A percentile compares a stretch with the other conserved stretches of the same genome.
phyloP scores from a whole-genome alignment of 2,888 invertebrate genomes.

The Iselma pallidipennis region DNA sequence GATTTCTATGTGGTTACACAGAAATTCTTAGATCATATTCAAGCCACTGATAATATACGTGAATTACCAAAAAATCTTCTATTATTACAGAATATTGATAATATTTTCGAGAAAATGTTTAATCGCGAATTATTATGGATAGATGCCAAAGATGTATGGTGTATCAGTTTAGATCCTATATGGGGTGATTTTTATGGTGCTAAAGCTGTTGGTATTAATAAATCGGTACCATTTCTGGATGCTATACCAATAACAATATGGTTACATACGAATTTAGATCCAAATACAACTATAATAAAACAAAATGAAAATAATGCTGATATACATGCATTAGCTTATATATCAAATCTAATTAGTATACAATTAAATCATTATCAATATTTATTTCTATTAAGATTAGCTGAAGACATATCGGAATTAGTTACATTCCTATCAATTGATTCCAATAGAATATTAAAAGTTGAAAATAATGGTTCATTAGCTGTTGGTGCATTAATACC shows the following conservation, averaged over 20 bases:
- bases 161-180: slow-evolving; percentile 83
- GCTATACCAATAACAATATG: slow-evolving; percentile 87
- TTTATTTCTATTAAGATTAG: slow-evolving; percentile 81
- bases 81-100: neutral
- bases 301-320: slow-evolving; percentile 59
- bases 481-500: slow-evolving; percentile 80
- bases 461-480: slow-evolving; percentile 60
- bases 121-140: slow-evolving; percentile 67
- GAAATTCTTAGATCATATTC: slow-evolving; percentile 75
- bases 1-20: slow-evolving; percentile 81
- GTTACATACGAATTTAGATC: slow-evolving; percentile 64
- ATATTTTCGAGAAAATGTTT: slow-evolving; percentile 38
- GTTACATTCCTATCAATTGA: slow-evolving; percentile 79
- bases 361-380: slow-evolving; percentile 95
- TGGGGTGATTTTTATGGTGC: slow-evolving; percentile 93
- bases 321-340: slow-evolving; percentile 79
- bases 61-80: slow-evolving; percentile 36
- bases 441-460: slow-evolving; percentile 69
- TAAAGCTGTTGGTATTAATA: slow-evolving; percentile 71
- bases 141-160: slow-evolving; percentile 88
- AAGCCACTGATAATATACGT: slow-evolving; percentile 58
- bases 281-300: slow-evolving; percentile 50
- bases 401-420: slow-evolving; percentile 80
- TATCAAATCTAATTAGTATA: slow-evolving; percentile 81
- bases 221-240: slow-evolving; percentile 79